Percentiles rank a stretch among this genome's conserved stretches.
Conservation (phyloP, 2,888 invertebrate species). For the Leptura quadrifasciata region DNA sequence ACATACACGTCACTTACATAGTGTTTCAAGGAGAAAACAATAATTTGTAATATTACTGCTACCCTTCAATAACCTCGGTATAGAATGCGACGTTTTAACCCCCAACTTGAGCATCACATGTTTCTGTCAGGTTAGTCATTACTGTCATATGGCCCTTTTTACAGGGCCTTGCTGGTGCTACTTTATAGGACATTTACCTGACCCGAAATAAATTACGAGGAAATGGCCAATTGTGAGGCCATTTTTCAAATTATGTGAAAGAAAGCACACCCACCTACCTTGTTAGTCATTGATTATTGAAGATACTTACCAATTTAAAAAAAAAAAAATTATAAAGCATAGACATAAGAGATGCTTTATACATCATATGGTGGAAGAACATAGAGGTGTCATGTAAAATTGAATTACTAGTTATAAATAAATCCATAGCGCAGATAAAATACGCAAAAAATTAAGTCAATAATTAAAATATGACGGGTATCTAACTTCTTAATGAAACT, state of each 20-base stretch:
- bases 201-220: slow-evolving; percentile 16
- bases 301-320: background rate
- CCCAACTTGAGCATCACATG: slow-evolving; percentile 44
- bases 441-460: too few relatives aligned
- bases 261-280: background rate
- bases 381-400: too few relatives aligned
- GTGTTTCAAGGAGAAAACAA: slow-evolving; percentile 17
- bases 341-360: too few relatives aligned
- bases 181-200: slow-evolving; percentile 23
- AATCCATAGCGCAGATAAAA: too few relatives aligned
- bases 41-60: slow-evolving; percentile 28
- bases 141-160: slow-evolving; percentile 38
- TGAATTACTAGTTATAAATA: too few relatives aligned
- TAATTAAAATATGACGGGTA: too few relatives aligned
- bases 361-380: too few relatives aligned
- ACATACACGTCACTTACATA: background rate
- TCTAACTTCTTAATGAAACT: too few relatives aligned
- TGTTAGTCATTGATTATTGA: background rate
- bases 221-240: background rate
- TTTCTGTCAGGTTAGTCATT: slow-evolving; percentile 48
- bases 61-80: slow-evolving; percentile 21
- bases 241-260: background rate
- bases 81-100: slow-evolving; percentile 23
- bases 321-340: background rate
- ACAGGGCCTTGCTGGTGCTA: background rate